Percentiles rank a stretch among this genome's conserved stretches.
phyloP scores from a whole-genome alignment of 2,797 vertebrate species.

The Apogon hyalosoma region DNA sequence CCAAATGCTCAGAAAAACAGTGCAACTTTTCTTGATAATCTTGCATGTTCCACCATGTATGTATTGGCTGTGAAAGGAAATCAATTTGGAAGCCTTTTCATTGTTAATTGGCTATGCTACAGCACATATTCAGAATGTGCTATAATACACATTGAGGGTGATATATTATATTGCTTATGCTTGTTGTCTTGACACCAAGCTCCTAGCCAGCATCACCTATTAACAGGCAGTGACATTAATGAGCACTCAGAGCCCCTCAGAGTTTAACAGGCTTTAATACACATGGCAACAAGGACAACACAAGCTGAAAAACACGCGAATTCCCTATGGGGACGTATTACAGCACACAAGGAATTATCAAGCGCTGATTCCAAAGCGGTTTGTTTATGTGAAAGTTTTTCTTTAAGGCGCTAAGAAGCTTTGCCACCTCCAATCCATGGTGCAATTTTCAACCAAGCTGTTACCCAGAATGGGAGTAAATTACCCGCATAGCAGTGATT shows the following conservation, averaged over 20 bases:
- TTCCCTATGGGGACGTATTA: constrained; percentile 21
- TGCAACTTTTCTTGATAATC: constrained; percentile 32
- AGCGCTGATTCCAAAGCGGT: constrained; percentile 30
- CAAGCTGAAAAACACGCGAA: constrained; percentile 35
- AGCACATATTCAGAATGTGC: constrained; percentile 8
- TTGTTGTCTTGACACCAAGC: constrained; percentile 47
- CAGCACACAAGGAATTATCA: constrained; percentile 18
- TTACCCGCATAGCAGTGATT: constrained; percentile 52
- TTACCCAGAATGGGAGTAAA: constrained; percentile 66
- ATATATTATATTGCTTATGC: constrained; percentile 15
- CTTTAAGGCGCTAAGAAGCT: constrained; percentile 55
- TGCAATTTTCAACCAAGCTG: constrained; percentile 63
- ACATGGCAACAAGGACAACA: constrained; percentile 36
- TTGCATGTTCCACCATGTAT: constrained; percentile 23
- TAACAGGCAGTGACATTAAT: constrained; percentile 59
- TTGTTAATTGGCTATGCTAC: constrained; percentile 58
- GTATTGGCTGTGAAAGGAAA: constrained; percentile 44
- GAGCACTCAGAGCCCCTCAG: constrained; percentile 26
- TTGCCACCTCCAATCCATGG: constrained; percentile 50
- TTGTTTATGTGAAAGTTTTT: constrained; percentile 64
- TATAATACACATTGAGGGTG: constrained; percentile 3
- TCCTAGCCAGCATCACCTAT: constrained; percentile 31
- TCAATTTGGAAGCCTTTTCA: constrained; percentile 57
- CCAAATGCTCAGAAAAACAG: constrained; percentile 19
- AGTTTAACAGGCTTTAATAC: constrained; percentile 31